Conservation (phyloP, 1,140 invertebrate genomes). For the Formica selysi region DNA sequence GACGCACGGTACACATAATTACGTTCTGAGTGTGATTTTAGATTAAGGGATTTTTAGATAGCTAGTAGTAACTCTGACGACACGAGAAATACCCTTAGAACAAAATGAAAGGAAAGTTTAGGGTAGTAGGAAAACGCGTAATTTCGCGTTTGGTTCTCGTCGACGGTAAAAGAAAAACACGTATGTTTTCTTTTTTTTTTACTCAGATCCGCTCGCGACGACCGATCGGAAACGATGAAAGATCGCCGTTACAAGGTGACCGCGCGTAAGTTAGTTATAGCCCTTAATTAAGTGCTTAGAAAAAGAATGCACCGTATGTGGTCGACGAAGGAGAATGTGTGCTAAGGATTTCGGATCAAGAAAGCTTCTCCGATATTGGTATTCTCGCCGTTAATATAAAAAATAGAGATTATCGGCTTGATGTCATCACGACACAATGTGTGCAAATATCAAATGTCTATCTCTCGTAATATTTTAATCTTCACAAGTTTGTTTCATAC, state of each 20-base stretch:
- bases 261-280: constrained; percentile 22
- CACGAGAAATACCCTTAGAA: constrained; percentile 34
- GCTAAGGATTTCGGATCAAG: not conserved
- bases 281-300: constrained; percentile 13
- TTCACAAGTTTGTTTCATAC: not conserved
- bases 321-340: not conserved
- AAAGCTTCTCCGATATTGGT: not conserved
- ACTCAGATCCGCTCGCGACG: constrained; percentile 40
- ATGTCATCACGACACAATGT: not conserved
- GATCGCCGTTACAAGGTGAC: not conserved
- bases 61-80: constrained; percentile 60
- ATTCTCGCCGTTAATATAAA: not conserved
- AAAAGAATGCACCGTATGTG: not conserved
- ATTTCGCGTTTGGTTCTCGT: constrained; percentile 44
- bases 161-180: constrained; percentile 8
- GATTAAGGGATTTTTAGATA: constrained; percentile 73
- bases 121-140: constrained; percentile 18
- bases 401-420: not conserved
- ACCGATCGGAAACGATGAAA: not conserved
- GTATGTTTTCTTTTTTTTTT: constrained; percentile 64
- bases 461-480: not conserved
- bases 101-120: constrained; percentile 31
- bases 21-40: constrained; percentile 85
- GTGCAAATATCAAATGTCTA: not conserved
- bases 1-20: constrained; percentile 64